Conservation (phyloP, 2,888 invertebrate species). For the Glomeris marginata region DNA sequence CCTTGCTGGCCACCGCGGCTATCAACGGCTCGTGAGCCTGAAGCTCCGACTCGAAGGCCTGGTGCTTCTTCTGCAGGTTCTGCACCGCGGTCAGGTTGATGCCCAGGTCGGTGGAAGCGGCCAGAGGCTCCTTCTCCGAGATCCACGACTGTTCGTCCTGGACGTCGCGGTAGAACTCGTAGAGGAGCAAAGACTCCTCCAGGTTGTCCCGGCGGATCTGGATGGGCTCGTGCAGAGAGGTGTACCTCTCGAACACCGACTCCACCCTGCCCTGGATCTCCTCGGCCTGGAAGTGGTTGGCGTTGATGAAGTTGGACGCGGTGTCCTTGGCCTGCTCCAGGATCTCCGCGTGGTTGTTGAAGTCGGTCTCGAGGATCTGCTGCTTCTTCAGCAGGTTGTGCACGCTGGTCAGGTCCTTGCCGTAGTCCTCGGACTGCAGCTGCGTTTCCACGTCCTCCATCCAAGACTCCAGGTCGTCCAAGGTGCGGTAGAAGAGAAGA, state of each 20-base stretch:
- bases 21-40: slow-evolving; percentile 73
- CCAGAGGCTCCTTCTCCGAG: slow-evolving; percentile 54
- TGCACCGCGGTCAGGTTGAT: slow-evolving; percentile 56
- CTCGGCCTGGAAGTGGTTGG: slow-evolving; percentile 75
- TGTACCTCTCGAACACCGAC: slow-evolving; percentile 49
- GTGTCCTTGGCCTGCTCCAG: slow-evolving; percentile 51
- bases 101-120: slow-evolving; percentile 54
- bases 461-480: slow-evolving; percentile 90
- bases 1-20: slow-evolving; percentile 52
- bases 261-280: slow-evolving; percentile 64
- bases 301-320: slow-evolving; percentile 58
- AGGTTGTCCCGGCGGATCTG: slow-evolving; percentile 81
- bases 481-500: slow-evolving; percentile 63
- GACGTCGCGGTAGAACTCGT: slow-evolving; percentile 79
- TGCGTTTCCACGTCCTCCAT: slow-evolving; percentile 74
- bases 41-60: slow-evolving; percentile 76
- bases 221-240: slow-evolving; percentile 72
- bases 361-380: slow-evolving; percentile 65
- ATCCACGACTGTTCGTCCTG: slow-evolving; percentile 89
- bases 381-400: slow-evolving; percentile 50
- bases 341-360: slow-evolving; percentile 64
- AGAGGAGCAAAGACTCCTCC: slow-evolving; percentile 72
- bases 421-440: slow-evolving; percentile 57
- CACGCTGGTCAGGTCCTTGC: slow-evolving; percentile 76
- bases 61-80: slow-evolving; percentile 82